Percentiles rank a stretch among this genome's conserved stretches.
phyloP scores from a whole-genome alignment of 1,140 invertebrate genomes.

The Zaprionus lachaisei region DNA sequence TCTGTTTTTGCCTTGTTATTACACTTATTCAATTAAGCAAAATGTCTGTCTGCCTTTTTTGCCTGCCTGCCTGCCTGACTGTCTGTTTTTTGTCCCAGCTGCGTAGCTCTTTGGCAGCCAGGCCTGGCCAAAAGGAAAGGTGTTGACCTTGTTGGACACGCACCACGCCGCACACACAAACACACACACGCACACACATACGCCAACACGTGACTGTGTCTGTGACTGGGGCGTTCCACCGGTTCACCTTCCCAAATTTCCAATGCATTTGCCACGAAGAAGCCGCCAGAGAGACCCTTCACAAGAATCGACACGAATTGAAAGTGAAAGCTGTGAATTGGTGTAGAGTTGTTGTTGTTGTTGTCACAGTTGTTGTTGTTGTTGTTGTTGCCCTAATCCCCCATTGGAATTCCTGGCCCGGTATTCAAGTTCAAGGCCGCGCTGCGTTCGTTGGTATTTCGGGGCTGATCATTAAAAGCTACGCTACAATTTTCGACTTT shows the following conservation, averaged over 20 bases:
- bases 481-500: conserved; percentile 42
- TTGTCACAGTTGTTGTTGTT: background rate
- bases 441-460: conserved; percentile 64
- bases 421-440: conserved; percentile 72
- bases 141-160: conserved; percentile 76
- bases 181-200: conserved; percentile 34
- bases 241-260: conserved; percentile 62
- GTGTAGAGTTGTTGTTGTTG: no score
- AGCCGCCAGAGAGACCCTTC: conserved; percentile 46
- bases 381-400: conserved; percentile 23
- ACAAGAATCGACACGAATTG: conserved; percentile 43
- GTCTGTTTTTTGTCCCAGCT: background rate
- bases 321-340: conserved; percentile 62
- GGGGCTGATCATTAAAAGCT: conserved; percentile 14
- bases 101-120: conserved; percentile 19
- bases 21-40: conserved; percentile 67
- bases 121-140: conserved; percentile 70
- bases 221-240: conserved; percentile 56
- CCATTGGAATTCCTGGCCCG: conserved; percentile 31
- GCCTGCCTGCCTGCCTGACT: background rate
- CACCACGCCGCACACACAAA: conserved; percentile 37
- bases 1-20: conserved; percentile 48
- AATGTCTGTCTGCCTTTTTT: conserved; percentile 33
- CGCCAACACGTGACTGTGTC: conserved; percentile 36
- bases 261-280: conserved; percentile 47